A percentile compares a stretch with the other conserved stretches of the same genome.
Evolutionary conservation across 2,797 vertebrate genomes (phyloP).

Genomic region (Gorsachius magnificus): DNA sequence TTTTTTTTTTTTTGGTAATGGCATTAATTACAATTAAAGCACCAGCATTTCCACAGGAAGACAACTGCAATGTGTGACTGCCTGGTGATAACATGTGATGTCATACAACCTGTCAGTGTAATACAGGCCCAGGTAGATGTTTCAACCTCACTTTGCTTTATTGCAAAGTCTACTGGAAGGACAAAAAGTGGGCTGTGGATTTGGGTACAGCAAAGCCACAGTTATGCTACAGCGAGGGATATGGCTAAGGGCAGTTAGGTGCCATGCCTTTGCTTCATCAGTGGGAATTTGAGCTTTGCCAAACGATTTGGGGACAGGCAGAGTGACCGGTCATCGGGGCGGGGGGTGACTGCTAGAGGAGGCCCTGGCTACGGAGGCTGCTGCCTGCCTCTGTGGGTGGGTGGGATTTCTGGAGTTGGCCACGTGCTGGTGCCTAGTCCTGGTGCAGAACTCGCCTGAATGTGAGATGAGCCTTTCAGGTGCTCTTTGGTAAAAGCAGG

Average conservation of each 20-base stretch:
- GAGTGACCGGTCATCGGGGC: fast-evolving
- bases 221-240: fast-evolving
- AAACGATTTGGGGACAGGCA: neutral
- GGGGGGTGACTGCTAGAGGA: too few relatives aligned
- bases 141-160: neutral
- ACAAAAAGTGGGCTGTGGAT: neutral
- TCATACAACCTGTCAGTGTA: neutral
- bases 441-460: fast-evolving
- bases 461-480: neutral
- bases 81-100: neutral
- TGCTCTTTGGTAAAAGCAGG: neutral
- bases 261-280: neutral
- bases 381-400: neutral
- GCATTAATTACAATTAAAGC: neutral
- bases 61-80: neutral
- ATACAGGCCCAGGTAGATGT: neutral
- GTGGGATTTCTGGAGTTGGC: neutral
- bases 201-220: neutral
- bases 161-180: neutral
- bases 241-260: neutral
- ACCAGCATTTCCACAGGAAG: neutral
- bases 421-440: fast-evolving
- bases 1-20: neutral
- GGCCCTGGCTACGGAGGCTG: neutral
- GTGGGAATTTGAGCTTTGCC: neutral